Evolutionary conservation across 2,113 vertebrate genomes (phyloP).

Genomic region (Perca fluviatilis): DNA sequence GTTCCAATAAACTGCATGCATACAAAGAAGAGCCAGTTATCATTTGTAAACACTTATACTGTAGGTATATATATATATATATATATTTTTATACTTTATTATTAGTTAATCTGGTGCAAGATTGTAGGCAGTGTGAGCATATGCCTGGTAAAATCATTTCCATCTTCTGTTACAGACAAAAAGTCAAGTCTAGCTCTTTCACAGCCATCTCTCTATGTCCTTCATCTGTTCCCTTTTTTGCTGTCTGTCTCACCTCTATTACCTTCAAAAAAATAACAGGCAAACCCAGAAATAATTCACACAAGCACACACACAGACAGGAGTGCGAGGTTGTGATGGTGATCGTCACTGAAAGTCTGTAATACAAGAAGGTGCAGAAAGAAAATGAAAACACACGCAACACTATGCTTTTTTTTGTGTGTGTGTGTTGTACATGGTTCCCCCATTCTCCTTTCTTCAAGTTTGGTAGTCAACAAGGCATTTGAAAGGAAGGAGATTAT

Average conservation of each 20-base stretch:
- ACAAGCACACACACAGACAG: conserved; percentile 24
- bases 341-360: conserved; percentile 39
- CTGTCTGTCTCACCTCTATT: background rate
- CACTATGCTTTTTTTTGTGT: background rate
- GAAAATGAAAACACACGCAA: conserved; percentile 30
- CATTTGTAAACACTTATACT: conserved; percentile 57
- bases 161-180: conserved; percentile 34
- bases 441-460: conserved; percentile 9
- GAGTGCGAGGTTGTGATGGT: conserved; percentile 37
- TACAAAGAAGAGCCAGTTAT: conserved; percentile 32
- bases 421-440: conserved; percentile 13
- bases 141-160: conserved; percentile 36
- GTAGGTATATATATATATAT: conserved; percentile 13
- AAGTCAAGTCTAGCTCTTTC: background rate
- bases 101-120: conserved; percentile 65
- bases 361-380: conserved; percentile 55
- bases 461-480: conserved; percentile 42
- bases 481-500: conserved; percentile 33
- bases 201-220: background rate
- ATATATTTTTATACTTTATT: conserved; percentile 72
- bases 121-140: conserved; percentile 49
- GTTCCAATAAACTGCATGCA: conserved; percentile 57
- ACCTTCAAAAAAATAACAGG: conserved; percentile 41
- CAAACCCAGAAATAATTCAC: conserved; percentile 17
- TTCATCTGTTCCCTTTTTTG: conserved; percentile 8